These are phyloP conservation scores for Stenchaetothrips biformis DNA, from an alignment of 2,888 invertebrate species.

Conservation along the genomic window DNA sequence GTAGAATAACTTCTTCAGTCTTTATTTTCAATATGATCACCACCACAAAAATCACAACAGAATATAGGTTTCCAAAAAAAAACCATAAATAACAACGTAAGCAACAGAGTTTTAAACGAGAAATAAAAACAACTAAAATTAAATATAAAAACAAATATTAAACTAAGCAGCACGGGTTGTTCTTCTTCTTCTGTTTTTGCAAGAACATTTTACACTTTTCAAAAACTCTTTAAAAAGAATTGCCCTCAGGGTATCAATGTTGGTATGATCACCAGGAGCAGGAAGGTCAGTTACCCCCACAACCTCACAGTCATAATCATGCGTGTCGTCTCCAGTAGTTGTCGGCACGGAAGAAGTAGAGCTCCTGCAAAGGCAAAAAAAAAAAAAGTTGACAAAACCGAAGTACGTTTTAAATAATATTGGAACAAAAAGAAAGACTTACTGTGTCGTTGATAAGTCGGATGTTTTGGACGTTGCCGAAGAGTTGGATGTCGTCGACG, in stretches of 20 bases:
- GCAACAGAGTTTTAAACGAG: background rate
- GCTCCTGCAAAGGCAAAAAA: background rate
- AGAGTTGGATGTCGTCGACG: background rate
- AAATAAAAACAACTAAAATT: background rate
- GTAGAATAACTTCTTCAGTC: no score
- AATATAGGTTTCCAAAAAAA: background rate
- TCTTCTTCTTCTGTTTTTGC: background rate
- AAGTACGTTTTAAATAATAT: no score
- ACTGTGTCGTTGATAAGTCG: background rate
- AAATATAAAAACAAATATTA: background rate
- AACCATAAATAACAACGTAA: background rate
- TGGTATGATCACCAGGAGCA: background rate
- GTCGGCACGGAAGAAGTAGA: background rate
- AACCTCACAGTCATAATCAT: background rate
- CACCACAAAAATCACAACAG: background rate
- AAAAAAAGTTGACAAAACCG: no score
- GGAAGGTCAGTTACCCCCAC: background rate
- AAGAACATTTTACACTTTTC: background rate
- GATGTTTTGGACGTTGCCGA: background rate
- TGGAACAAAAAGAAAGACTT: no score
- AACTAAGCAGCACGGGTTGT: background rate
- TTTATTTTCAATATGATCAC: no score
- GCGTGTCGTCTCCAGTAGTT: background rate
- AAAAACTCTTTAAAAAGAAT: conserved; percentile 1
- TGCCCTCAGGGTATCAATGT: background rate